phyloP scores from a whole-genome alignment of 2,797 vertebrate genomes.

The Chaetophractus vellerosus region DNA sequence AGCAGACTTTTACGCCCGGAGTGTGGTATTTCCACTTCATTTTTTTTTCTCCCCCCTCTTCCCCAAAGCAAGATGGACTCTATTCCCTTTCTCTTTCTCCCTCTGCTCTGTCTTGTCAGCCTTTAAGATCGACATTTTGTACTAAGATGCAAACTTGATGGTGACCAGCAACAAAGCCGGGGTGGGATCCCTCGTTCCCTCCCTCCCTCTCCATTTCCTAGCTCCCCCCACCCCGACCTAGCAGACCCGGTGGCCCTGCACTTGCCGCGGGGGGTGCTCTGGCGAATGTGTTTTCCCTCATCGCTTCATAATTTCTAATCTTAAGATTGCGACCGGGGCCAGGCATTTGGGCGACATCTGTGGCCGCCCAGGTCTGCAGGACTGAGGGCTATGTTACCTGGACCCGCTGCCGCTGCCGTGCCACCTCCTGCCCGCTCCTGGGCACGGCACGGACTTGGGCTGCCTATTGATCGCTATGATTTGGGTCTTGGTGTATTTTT shows the following conservation, averaged over 20 bases:
- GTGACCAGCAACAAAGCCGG: constrained; percentile 87
- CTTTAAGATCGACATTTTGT: constrained; percentile 96
- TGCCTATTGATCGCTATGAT: constrained; percentile 74
- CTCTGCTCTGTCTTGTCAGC: constrained; percentile 94
- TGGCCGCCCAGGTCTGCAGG: constrained; percentile 80
- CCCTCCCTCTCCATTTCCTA: constrained; percentile 86
- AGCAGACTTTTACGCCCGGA: constrained; percentile 90
- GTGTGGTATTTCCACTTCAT: constrained; percentile 93
- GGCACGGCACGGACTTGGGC: constrained; percentile 74
- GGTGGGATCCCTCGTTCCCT: constrained; percentile 80
- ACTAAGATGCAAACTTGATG: constrained; percentile 93
- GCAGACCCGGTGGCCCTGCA: constrained; percentile 86
- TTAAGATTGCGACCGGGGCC: constrained; percentile 78
- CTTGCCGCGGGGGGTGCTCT: constrained; percentile 82
- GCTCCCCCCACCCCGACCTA: constrained; percentile 83
- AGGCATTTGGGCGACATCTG: constrained; percentile 73
- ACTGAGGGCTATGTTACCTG: constrained; percentile 92
- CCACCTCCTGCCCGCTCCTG: constrained; percentile 69
- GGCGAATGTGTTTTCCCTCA: constrained; percentile 71
- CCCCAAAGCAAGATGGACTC: constrained; percentile 99
- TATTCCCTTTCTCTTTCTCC: constrained; percentile 90
- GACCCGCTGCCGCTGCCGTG: constrained; percentile 78
- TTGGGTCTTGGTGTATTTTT: constrained; percentile 80
- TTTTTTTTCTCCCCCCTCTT: constrained; percentile 90
- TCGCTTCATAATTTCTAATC: constrained; percentile 76